A percentile compares a stretch with the other conserved stretches of the same genome.
Conservation (phyloP, 2,888 invertebrate species). For the Tetranychus truncatus region DNA sequence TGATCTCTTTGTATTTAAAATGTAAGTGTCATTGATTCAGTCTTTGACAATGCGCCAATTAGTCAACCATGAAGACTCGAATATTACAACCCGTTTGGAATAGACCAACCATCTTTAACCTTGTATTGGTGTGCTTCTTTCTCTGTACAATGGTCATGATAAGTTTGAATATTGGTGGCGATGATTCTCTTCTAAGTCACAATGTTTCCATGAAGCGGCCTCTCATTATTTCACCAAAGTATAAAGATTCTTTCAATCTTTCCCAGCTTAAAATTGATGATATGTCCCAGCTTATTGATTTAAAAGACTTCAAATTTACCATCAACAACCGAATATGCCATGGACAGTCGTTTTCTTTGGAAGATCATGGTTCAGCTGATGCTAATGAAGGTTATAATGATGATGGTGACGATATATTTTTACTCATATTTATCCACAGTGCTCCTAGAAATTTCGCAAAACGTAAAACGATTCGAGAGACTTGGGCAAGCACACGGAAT, state of each 20-base stretch:
- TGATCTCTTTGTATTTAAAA: no score
- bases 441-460: slow-evolving; percentile 26
- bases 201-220: not conserved
- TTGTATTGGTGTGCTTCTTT: not conserved
- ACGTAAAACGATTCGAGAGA: slow-evolving; percentile 24
- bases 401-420: slow-evolving; percentile 13
- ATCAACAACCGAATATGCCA: slow-evolving; percentile 24
- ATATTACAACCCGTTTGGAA: not conserved
- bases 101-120: not conserved
- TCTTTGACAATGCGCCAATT: no score
- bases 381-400: not conserved
- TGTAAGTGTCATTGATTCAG: no score
- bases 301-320: slow-evolving; percentile 23
- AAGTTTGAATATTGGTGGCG: not conserved
- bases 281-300: slow-evolving; percentile 13
- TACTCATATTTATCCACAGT: slow-evolving; percentile 26
- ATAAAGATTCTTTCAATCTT: not conserved
- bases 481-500: slow-evolving; percentile 24
- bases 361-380: not conserved
- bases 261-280: not conserved
- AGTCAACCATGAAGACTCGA: not conserved
- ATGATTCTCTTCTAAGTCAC: not conserved
- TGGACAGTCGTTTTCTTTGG: not conserved
- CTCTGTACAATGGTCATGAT: not conserved
- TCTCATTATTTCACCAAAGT: not conserved